phyloP scores from a whole-genome alignment of 1,140 invertebrate genomes.

The Eumeta japonica region DNA sequence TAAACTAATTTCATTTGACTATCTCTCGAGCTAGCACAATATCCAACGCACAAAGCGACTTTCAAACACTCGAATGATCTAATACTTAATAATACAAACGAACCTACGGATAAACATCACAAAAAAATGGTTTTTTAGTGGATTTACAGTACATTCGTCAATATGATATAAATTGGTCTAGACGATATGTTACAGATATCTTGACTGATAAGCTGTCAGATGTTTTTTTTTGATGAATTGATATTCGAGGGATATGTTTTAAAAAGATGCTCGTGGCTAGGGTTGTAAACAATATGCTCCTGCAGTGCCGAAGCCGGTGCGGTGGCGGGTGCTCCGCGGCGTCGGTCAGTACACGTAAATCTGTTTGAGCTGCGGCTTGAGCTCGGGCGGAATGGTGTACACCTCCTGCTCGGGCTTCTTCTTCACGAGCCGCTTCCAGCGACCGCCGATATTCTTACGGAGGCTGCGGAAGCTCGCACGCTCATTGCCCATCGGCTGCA shows the following conservation, averaged over 20 bases:
- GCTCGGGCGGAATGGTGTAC: constrained; percentile 80
- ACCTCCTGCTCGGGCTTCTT: constrained; percentile 76
- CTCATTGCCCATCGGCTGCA: constrained; percentile 70
- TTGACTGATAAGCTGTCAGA: constrained; percentile 26
- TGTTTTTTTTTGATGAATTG: constrained; percentile 26
- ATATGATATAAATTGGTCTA: constrained; percentile 50
- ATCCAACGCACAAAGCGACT: constrained; percentile 39
- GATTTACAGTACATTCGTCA: constrained; percentile 35
- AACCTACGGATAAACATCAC: constrained; percentile 51
- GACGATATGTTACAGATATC: constrained; percentile 46
- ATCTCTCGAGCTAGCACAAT: constrained; percentile 46
- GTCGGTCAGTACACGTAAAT: constrained; percentile 81
- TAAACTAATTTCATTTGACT: constrained; percentile 55
- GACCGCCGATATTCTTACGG: constrained; percentile 77
- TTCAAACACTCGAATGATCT: constrained; percentile 47
- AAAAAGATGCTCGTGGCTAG: too few relatives aligned
- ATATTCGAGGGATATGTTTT: constrained; percentile 44
- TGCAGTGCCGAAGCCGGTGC: too few relatives aligned
- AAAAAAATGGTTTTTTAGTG: constrained; percentile 36
- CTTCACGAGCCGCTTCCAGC: constrained; percentile 77
- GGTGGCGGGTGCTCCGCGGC: too few relatives aligned
- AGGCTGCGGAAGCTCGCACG: constrained; percentile 75
- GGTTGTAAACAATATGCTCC: too few relatives aligned
- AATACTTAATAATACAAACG: constrained; percentile 58
- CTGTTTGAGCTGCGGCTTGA: constrained; percentile 82